Percentiles rank a stretch among this genome's conserved stretches.
Conservation (phyloP, 1,140 invertebrate genomes). For the Calephelis virginiensis region DNA sequence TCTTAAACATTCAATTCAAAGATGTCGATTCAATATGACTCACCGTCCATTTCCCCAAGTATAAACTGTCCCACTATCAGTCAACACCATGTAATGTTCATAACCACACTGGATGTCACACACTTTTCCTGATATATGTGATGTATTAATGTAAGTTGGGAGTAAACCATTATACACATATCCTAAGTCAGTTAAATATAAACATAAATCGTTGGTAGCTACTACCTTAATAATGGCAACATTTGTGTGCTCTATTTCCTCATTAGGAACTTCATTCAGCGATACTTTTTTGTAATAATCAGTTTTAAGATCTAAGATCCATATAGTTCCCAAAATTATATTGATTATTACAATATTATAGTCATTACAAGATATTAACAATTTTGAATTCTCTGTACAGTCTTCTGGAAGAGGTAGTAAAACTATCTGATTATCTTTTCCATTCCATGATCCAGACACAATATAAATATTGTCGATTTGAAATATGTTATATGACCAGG, state of each 20-base stretch:
- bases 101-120: slow-evolving; percentile 86
- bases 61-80: slow-evolving; percentile 85
- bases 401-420: slow-evolving; percentile 39
- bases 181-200: slow-evolving; percentile 76
- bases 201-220: slow-evolving; percentile 38
- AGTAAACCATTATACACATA: slow-evolving; percentile 78
- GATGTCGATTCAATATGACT: slow-evolving; percentile 7
- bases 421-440: slow-evolving; percentile 39
- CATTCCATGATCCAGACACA: slow-evolving; percentile 45
- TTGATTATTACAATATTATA: slow-evolving; percentile 45
- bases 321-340: slow-evolving; percentile 33
- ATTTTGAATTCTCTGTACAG: slow-evolving; percentile 22
- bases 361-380: slow-evolving; percentile 49
- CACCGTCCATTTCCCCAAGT: slow-evolving; percentile 91
- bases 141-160: slow-evolving; percentile 79
- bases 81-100: slow-evolving; percentile 88
- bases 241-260: slow-evolving; percentile 33
- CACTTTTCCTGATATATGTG: slow-evolving; percentile 76
- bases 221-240: slow-evolving; percentile 40
- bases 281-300: slow-evolving; percentile 37
- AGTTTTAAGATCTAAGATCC: slow-evolving; percentile 45
- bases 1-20: no score
- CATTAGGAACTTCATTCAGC: slow-evolving; percentile 37
- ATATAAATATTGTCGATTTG: slow-evolving; percentile 38
- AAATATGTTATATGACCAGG: slow-evolving; percentile 66